A percentile compares a stretch with the other conserved stretches of the same genome.
These are phyloP conservation scores for Clivina fossor DNA, from an alignment of 2,888 invertebrate genomes.

Conservation along the genomic window DNA sequence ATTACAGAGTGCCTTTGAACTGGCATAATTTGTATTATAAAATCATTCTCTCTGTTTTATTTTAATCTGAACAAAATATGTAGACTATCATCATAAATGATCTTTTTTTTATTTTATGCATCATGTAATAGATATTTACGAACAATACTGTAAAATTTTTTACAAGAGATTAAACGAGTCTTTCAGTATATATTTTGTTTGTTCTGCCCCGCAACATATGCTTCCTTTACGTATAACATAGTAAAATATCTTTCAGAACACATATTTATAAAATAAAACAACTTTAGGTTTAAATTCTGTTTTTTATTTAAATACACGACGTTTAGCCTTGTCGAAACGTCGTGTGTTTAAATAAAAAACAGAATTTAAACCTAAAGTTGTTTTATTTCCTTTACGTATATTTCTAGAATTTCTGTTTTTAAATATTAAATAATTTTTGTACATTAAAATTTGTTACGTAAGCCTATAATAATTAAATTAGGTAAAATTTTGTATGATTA, in stretches of 20 bases:
- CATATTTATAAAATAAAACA: slow-evolving; percentile 6
- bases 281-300: no score
- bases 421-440: no score
- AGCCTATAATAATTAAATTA: no score
- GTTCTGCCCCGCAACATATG: no score
- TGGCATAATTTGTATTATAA: slow-evolving; percentile 14
- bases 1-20: slow-evolving; percentile 26
- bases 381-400: not conserved
- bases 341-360: no score
- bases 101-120: slow-evolving; percentile 9
- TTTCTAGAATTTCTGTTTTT: not conserved
- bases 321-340: no score
- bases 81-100: no score
- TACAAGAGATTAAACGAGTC: slow-evolving; percentile 16
- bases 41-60: slow-evolving; percentile 1
- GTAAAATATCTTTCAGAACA: not conserved
- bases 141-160: slow-evolving; percentile 19
- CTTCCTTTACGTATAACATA: no score
- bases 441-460: no score
- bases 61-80: slow-evolving; percentile 22
- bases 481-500: no score
- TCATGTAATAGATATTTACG: slow-evolving; percentile 11
- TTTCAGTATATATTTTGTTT: slow-evolving; percentile 21
- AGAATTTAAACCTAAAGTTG: no score
- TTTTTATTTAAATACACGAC: no score